Conservation (phyloP, 2,113 vertebrate genomes). For the Hyla sarda region DNA sequence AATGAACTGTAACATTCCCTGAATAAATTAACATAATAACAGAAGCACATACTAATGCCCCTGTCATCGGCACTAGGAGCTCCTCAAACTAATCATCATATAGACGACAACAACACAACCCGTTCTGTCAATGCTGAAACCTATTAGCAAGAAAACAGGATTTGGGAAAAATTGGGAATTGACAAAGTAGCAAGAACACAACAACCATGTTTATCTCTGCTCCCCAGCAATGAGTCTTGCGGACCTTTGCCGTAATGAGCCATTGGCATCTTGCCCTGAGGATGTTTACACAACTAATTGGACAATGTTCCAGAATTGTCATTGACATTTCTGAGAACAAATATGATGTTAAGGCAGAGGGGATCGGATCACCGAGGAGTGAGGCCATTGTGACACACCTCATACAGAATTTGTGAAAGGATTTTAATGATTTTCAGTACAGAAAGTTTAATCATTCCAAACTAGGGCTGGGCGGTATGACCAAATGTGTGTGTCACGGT, state of each 20-base stretch:
- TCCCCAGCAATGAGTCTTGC: constrained; percentile 29
- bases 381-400: constrained; percentile 6
- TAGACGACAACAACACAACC: not conserved
- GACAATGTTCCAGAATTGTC: constrained; percentile 33
- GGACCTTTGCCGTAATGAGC: constrained; percentile 30
- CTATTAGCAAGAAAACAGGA: constrained; percentile 32
- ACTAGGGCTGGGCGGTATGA: too few species aligned
- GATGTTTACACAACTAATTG: constrained; percentile 50
- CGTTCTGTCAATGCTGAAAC: constrained; percentile 26
- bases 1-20: not conserved
- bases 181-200: constrained; percentile 17
- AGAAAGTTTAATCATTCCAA: not conserved
- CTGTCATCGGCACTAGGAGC: not conserved
- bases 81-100: constrained; percentile 35
- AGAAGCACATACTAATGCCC: not conserved
- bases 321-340: constrained; percentile 39
- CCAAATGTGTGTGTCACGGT: too few species aligned
- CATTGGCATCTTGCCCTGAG: constrained; percentile 30
- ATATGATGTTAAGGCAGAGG: constrained; percentile 21
- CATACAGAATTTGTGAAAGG: not conserved
- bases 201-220: constrained; percentile 37
- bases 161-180: constrained; percentile 50
- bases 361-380: constrained; percentile 5
- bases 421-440: not conserved
- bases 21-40: not conserved